These are phyloP conservation scores for Poecilus cupreus DNA, from an alignment of 2,888 invertebrate species.

Conservation along the genomic window DNA sequence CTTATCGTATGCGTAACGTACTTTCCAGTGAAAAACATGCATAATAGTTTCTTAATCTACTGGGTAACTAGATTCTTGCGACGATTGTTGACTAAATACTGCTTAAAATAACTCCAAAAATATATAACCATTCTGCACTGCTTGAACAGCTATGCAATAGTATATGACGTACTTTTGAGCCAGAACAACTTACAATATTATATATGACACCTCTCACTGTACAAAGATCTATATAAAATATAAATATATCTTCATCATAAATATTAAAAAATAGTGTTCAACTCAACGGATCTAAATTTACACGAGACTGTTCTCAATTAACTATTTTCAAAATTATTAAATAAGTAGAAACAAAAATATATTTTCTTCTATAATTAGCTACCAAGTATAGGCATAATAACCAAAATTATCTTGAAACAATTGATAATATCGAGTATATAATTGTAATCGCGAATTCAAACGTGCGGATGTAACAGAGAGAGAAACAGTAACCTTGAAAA, in stretches of 20 bases:
- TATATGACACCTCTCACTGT: constrained; percentile 39
- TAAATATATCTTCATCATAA: constrained; percentile 52
- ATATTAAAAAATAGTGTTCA: constrained; percentile 25
- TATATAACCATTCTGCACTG: constrained; percentile 45
- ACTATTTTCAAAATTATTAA: background rate
- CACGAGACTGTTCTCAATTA: background rate
- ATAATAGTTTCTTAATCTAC: background rate
- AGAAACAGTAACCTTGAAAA: background rate
- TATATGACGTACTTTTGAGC: constrained; percentile 41
- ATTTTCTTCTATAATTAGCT: constrained; percentile 11
- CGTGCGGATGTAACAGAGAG: background rate
- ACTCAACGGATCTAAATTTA: constrained; percentile 1
- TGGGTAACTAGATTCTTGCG: constrained; percentile 37
- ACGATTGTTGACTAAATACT: constrained; percentile 29
- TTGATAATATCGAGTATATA: background rate
- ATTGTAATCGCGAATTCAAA: background rate
- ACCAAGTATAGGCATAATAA: background rate
- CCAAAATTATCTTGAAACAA: background rate
- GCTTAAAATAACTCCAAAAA: constrained; percentile 56
- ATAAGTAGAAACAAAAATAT: constrained; percentile 24
- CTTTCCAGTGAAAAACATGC: background rate
- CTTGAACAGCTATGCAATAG: constrained; percentile 6
- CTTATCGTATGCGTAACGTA: background rate
- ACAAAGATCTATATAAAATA: constrained; percentile 55
- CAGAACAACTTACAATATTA: constrained; percentile 43